Conservation (phyloP, 2,888 invertebrate genomes). For the Thyatira batis region DNA sequence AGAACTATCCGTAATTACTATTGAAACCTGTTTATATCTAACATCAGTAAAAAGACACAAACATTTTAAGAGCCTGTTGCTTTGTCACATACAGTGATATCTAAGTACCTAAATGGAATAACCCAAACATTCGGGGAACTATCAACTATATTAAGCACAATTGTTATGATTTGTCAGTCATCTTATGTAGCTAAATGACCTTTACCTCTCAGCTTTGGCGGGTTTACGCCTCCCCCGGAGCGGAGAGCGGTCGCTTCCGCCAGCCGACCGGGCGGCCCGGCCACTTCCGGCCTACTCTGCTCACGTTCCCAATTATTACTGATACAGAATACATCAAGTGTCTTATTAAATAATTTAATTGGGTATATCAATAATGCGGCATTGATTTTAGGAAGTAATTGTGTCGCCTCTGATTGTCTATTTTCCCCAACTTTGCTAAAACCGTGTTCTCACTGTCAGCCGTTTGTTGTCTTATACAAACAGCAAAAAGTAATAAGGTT, state of each 20-base stretch:
- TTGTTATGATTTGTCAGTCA: conserved; percentile 20
- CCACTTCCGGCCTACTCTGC: conserved; percentile 29
- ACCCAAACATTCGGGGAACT: background rate
- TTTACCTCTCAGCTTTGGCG: conserved; percentile 18
- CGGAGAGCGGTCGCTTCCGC: conserved; percentile 37
- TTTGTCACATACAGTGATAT: background rate
- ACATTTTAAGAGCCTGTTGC: background rate
- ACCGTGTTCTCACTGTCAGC: too few species aligned
- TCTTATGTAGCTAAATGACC: conserved; percentile 32
- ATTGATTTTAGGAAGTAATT: too few species aligned
- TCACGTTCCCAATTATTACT: conserved; percentile 29
- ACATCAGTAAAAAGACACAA: background rate
- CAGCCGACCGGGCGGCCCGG: conserved; percentile 29
- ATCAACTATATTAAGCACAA: background rate
- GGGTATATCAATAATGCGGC: background rate
- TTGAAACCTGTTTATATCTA: too few species aligned
- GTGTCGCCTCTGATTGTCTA: too few species aligned
- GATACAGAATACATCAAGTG: conserved; percentile 30
- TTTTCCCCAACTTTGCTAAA: too few species aligned
- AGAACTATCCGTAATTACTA: too few species aligned
- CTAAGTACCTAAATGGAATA: background rate
- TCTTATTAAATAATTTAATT: conserved; percentile 11
- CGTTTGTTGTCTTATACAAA: too few species aligned
- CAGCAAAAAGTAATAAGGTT: too few species aligned
- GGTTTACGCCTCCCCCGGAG: conserved; percentile 17